These are phyloP conservation scores for Edolisoma coerulescens DNA, from an alignment of 2,113 vertebrate species.

Conservation along the genomic window DNA sequence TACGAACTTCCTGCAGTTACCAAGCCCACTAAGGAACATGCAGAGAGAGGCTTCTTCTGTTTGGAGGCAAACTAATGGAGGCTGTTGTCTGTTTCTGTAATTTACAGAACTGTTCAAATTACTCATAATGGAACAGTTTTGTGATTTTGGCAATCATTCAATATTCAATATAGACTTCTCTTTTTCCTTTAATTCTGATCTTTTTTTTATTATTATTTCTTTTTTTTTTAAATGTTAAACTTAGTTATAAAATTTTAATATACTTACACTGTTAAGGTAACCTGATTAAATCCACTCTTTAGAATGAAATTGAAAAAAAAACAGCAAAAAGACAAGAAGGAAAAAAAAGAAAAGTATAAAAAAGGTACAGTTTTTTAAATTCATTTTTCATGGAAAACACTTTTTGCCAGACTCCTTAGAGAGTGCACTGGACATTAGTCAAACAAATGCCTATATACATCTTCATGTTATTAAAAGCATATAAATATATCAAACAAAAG, in stretches of 20 bases:
- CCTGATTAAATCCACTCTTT: slow-evolving; percentile 44
- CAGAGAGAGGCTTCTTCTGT: background rate
- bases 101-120: background rate
- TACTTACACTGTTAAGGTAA: background rate
- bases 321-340: background rate
- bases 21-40: background rate
- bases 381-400: background rate
- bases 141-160: slow-evolving; percentile 14
- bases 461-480: background rate
- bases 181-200: background rate
- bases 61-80: background rate
- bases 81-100: background rate
- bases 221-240: slow-evolving; percentile 28
- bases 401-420: background rate
- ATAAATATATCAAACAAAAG: background rate
- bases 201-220: background rate
- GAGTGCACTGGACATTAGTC: background rate
- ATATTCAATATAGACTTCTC: background rate
- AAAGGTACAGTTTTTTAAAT: slow-evolving; percentile 42
- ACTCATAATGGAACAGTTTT: slow-evolving; percentile 12
- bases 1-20: background rate
- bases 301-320: background rate
- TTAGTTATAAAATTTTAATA: slow-evolving; percentile 33
- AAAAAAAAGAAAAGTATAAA: background rate
- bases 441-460: background rate